Percentiles rank a stretch among this genome's conserved stretches.
Conservation (phyloP, 2,113 vertebrate genomes). For the Neotragus moschatus region DNA sequence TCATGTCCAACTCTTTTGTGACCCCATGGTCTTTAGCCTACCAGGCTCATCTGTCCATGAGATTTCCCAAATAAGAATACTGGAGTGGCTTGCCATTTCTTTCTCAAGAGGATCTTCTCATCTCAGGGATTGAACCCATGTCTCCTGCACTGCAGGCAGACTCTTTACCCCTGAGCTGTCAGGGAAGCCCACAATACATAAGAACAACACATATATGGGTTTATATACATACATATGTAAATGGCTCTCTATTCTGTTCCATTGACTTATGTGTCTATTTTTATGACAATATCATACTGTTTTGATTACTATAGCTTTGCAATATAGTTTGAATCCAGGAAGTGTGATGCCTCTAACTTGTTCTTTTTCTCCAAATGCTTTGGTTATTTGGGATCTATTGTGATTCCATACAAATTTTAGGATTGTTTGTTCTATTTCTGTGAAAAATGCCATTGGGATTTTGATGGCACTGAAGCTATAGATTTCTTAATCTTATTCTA, state of each 20-base stretch:
- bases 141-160: not conserved
- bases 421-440: not conserved
- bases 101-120: not conserved
- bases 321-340: not conserved
- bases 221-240: not conserved
- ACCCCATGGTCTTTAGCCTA: not conserved
- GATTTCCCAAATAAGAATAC: not conserved
- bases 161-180: not conserved
- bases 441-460: not conserved
- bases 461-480: not conserved
- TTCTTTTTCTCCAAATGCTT: not conserved
- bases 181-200: not conserved
- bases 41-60: not conserved
- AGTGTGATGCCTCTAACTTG: not conserved
- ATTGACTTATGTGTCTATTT: not conserved
- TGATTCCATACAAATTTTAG: not conserved
- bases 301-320: not conserved
- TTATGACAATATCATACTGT: not conserved
- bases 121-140: not conserved
- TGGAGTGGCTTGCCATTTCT: not conserved
- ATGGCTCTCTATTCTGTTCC: not conserved
- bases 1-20: not conserved
- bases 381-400: not conserved
- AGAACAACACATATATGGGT: not conserved
- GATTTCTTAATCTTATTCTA: not conserved